A percentile compares a stretch with the other conserved stretches of the same genome.
phyloP scores from a whole-genome alignment of 2,113 vertebrate species.

The mouse (Mus musculus) region DNA sequence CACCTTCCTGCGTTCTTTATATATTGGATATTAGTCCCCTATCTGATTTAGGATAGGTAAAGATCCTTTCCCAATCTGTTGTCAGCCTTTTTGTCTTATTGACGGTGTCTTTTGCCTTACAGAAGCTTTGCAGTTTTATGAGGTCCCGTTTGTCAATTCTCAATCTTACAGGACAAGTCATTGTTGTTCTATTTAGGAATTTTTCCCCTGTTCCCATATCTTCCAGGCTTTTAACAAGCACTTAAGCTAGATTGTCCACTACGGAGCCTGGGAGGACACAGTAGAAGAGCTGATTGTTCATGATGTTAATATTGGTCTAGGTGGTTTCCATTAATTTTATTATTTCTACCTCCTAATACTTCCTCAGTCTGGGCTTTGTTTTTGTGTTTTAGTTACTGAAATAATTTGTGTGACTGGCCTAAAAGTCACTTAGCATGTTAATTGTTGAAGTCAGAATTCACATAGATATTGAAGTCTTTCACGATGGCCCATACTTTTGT shows the following conservation, averaged over 20 bases:
- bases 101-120: too few species aligned
- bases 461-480: not conserved
- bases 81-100: too few species aligned
- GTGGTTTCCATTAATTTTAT: not conserved
- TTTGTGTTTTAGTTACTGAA: not conserved
- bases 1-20: too few species aligned
- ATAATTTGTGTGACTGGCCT: not conserved
- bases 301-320: not conserved
- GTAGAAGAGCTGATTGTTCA: not conserved
- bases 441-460: conserved; percentile 24
- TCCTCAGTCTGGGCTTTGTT: not conserved
- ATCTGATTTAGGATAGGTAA: too few species aligned
- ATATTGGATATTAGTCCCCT: too few species aligned
- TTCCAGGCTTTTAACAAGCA: not conserved
- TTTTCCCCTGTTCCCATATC: too few species aligned
- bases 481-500: not conserved
- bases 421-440: not conserved
- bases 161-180: too few species aligned
- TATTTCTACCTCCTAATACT: not conserved
- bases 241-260: not conserved
- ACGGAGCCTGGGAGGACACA: not conserved
- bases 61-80: too few species aligned
- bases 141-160: too few species aligned
- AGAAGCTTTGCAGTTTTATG: too few species aligned
- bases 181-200: too few species aligned